Percentiles rank a stretch among this genome's conserved stretches.
Conservation (phyloP, 2,113 vertebrate species). For the Maccullochella peelii region DNA sequence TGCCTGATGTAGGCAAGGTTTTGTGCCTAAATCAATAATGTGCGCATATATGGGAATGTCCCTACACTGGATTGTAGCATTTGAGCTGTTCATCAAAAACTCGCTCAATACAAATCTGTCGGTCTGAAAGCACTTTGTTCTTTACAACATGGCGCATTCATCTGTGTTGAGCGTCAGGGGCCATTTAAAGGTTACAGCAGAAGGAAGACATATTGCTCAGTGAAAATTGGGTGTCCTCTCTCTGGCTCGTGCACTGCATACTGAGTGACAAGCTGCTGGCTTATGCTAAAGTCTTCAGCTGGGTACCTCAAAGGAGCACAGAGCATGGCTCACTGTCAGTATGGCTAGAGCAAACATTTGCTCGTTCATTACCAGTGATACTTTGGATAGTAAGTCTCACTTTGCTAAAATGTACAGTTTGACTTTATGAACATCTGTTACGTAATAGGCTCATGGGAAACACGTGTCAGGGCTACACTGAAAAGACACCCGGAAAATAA, state of each 20-base stretch:
- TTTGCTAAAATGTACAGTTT: constrained; percentile 12
- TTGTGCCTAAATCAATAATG: constrained; percentile 60
- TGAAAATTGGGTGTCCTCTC: constrained; percentile 41
- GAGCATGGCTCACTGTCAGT: constrained; percentile 28
- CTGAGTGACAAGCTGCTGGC: constrained; percentile 58
- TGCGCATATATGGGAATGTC: constrained; percentile 53
- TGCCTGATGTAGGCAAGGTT: constrained; percentile 56
- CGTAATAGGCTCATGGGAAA: constrained; percentile 1
- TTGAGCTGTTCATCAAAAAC: constrained; percentile 53
- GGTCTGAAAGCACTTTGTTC: constrained; percentile 55
- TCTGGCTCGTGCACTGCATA: constrained; percentile 36
- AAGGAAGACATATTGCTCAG: constrained; percentile 46
- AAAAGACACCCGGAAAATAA: neutral
- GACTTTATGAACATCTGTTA: constrained; percentile 17
- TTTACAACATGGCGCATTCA: constrained; percentile 42
- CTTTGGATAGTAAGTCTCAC: constrained; percentile 6
- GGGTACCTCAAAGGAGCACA: constrained; percentile 19
- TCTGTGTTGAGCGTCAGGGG: constrained; percentile 45
- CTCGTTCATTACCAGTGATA: constrained; percentile 23
- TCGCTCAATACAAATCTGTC: constrained; percentile 50
- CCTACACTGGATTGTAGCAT: constrained; percentile 24
- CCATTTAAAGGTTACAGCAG: constrained; percentile 64
- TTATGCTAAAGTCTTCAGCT: constrained; percentile 39
- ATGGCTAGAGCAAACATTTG: constrained; percentile 18
- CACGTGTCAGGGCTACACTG: neutral